Evolutionary conservation across 1,140 invertebrate genomes (phyloP), one percentile per base, ranked within the genome.

Genomic region (Chironomus tepperi): DNA sequence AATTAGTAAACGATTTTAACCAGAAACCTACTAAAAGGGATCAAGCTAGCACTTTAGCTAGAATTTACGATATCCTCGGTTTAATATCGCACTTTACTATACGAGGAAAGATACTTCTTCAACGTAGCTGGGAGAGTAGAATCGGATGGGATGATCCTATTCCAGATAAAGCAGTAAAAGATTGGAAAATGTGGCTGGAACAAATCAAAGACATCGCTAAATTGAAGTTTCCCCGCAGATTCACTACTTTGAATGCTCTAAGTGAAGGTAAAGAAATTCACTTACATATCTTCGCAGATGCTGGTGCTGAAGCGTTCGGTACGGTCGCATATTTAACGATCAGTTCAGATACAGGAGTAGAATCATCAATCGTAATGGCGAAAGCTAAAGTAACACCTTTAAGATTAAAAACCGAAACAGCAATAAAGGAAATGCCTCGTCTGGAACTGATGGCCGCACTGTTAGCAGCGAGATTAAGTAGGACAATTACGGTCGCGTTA

Each of bases 11-110:
- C 3, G 67, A n/a, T 12, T 75, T 24, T 15, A 19, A 19, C 10
- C 9, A 24, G 19, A 77, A 0, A 18, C 76, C 43, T 76, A 42
- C 16, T 57, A 16, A 67, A 74, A 67, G 57, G 76, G 2, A 42
- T 77, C 76, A 21, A 77, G 74, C 21, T 78, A 74, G 76, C 75
- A 73, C 75, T 75, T 74, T 74, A 65, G 67, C 70, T 73, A 67
- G 12, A 74, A 67, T 79, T 47, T 79, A 76, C 64, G 79, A 79
- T 74, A 77, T 77, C 0, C 74, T 79, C 3, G 77, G 78, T 19
- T 74, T 79, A 64, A 67, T 79, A 64, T 75, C 75, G 3, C 47
- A 75, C 18, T 73, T 77, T 0, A 74, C 74, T 3, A 76, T 78
- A 10, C 10, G 72, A 19, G 74, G 73, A 0, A 77, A 77, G 75